Evolutionary conservation across 2,888 invertebrate genomes (phyloP), one percentile per base, ranked within the genome.

Genomic region (Eristalis tenax): DNA sequence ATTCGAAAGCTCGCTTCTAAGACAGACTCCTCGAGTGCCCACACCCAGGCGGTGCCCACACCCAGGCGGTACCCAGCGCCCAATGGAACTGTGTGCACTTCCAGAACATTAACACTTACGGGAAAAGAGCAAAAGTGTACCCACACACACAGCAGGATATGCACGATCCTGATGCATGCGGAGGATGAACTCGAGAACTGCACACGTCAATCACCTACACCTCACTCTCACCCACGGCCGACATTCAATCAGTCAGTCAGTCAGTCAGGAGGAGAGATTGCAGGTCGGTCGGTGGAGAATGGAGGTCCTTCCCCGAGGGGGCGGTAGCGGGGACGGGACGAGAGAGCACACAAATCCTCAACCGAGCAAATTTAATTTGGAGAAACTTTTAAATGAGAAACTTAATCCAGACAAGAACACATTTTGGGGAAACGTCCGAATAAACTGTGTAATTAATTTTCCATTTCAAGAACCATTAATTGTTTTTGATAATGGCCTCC

Each of bases 401-500:
- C 90, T 89, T 89, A 90, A 90, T 90, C 89, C 89, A 89, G 89
- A 89, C 90, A 89, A 90, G 89, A 89, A 88, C 85, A 88, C 89
- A 89, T 89, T 89, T 90, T 90, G 88, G 89, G 85, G 79, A 89
- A 90, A 90, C 89, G 90, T 90, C 89, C 90, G 88, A 90, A 90
- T 90, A 89, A 90, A 89, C 89, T 89, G 89, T 89, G 88, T 89
- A 90, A 90, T 90, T 90, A 90, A 90, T 90, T 90, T 90, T 90
- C 89, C 89, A 89, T 90, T 90, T 90, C 89, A 89, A 89, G 90
- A 89, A 88, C 89, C 89, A 90, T 89, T 90, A 90, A 90, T 89
- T 90, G 90, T 90, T 90, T 90, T 89, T 89, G 89, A 89, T 89
- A 89, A 89, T 89, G 89, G 89, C 89, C 88, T 87, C 83, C 79